Percentiles rank a stretch among this genome's conserved stretches.
These are phyloP conservation scores for Girardinichthys multiradiatus DNA, from an alignment of 2,113 vertebrate genomes.

Conservation along the genomic window DNA sequence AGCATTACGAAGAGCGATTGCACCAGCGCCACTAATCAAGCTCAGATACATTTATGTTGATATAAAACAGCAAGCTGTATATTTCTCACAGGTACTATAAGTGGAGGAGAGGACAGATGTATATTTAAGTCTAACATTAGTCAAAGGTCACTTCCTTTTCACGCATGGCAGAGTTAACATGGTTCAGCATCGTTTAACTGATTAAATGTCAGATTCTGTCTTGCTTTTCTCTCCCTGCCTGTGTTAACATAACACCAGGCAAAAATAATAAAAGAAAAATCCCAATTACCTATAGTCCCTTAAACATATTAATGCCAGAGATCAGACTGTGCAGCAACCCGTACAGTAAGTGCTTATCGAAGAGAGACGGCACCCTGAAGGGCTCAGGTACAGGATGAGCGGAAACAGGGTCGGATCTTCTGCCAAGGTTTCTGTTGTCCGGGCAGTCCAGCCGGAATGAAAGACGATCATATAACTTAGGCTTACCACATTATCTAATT, in stretches of 20 bases:
- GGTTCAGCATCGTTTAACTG: constrained; percentile 61
- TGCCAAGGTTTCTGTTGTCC: constrained; percentile 30
- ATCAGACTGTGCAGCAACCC: constrained; percentile 41
- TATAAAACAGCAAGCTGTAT: constrained; percentile 55
- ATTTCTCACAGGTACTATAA: constrained; percentile 37
- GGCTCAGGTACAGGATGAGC: constrained; percentile 21
- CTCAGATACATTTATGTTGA: constrained; percentile 67
- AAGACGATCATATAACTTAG: constrained; percentile 13
- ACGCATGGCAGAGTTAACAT: constrained; percentile 47
- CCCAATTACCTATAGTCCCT: constrained; percentile 44
- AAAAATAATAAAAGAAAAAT: constrained; percentile 1
- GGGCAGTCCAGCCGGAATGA: constrained; percentile 17
- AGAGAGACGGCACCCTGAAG: constrained; percentile 1
- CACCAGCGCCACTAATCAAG: constrained; percentile 57
- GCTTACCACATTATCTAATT: constrained; percentile 11
- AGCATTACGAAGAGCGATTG: constrained; percentile 68
- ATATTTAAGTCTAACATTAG: constrained; percentile 42
- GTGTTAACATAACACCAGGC: constrained; percentile 6
- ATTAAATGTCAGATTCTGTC: constrained; percentile 52
- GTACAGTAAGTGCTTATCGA: constrained; percentile 49
- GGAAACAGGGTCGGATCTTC: constrained; percentile 5
- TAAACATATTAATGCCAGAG: constrained; percentile 39
- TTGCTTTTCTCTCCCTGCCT: constrained; percentile 30
- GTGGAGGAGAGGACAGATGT: constrained; percentile 14
- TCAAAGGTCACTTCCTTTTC: constrained; percentile 44